phyloP scores from a whole-genome alignment of 1,140 invertebrate species.

The Thalassaphorura encarpata region DNA sequence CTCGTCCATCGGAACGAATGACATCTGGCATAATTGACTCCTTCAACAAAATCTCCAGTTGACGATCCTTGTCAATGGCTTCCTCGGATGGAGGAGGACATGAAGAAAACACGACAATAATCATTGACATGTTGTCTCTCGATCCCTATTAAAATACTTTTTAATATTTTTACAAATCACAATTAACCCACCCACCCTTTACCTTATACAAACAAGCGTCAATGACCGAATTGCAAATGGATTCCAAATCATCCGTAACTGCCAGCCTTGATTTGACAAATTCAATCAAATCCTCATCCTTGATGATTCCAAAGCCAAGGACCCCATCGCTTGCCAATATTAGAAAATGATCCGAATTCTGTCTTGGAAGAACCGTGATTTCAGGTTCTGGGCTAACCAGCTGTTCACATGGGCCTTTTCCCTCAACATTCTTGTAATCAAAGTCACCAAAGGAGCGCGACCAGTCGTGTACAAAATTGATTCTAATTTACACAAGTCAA shows the following conservation, averaged over 20 bases:
- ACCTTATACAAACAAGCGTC: constrained; percentile 98
- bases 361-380: constrained; percentile 74
- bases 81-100: constrained; percentile 77
- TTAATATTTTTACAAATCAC: too few relatives aligned
- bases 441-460: constrained; percentile 97
- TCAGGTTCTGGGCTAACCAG: constrained; percentile 96
- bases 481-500: too few relatives aligned
- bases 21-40: constrained; percentile 60
- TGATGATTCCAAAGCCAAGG: constrained; percentile 45
- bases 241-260: constrained; percentile 77
- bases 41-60: constrained; percentile 75
- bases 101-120: constrained; percentile 87
- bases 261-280: constrained; percentile 82
- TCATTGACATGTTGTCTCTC: constrained; percentile 99
- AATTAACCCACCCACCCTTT: too few relatives aligned
- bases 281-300: constrained; percentile 89
- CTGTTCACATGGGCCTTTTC: constrained; percentile 72
- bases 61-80: constrained; percentile 71
- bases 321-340: constrained; percentile 98
- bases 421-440: constrained; percentile 91
- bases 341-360: constrained; percentile 79
- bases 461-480: constrained; percentile 63
- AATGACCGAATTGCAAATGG: constrained; percentile 90
- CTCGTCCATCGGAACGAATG: constrained; percentile 32
- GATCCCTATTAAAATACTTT: constrained; percentile 93